Evolutionary conservation across 2,888 invertebrate species (phyloP).

Genomic region (Rhamphomyia laevipes): DNA sequence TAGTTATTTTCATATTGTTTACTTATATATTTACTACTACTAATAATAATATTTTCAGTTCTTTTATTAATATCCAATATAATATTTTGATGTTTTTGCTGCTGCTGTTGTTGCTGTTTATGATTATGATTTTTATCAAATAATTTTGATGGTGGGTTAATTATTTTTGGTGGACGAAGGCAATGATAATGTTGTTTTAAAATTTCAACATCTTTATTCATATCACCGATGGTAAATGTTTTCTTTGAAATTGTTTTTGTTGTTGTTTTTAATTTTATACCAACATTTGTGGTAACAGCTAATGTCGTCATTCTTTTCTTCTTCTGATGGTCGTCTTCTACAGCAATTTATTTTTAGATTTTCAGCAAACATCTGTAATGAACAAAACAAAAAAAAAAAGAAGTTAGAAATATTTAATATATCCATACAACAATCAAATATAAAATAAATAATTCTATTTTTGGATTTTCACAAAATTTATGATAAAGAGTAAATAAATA

Average conservation of each 20-base stretch:
- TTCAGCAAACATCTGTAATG: slow-evolving; percentile 19
- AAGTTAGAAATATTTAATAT: background rate
- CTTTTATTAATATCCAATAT: no score
- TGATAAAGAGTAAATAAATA: no score
- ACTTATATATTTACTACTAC: no score
- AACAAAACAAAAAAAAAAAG: slow-evolving; percentile 6
- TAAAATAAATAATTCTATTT: no score
- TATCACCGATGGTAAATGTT: slow-evolving; percentile 22
- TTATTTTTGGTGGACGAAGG: slow-evolving; percentile 3
- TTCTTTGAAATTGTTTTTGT: no score
- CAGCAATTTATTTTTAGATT: slow-evolving; percentile 17
- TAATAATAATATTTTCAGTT: no score
- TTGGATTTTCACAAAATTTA: no score
- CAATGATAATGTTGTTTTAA: slow-evolving; percentile 11
- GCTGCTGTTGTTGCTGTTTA: background rate
- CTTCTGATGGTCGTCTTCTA: slow-evolving; percentile 3
- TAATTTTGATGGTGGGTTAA: slow-evolving; percentile 15
- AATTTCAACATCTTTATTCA: slow-evolving; percentile 13
- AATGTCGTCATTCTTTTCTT: slow-evolving; percentile 13
- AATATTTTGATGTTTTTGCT: no score
- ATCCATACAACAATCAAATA: no score
- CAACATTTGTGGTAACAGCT: no score
- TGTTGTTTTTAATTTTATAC: no score
- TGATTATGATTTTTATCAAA: slow-evolving; percentile 13
- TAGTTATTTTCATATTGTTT: no score